Evolutionary conservation across 2,888 invertebrate species (phyloP), one percentile per base, ranked within the genome.

Genomic region (Apamea crenata): DNA sequence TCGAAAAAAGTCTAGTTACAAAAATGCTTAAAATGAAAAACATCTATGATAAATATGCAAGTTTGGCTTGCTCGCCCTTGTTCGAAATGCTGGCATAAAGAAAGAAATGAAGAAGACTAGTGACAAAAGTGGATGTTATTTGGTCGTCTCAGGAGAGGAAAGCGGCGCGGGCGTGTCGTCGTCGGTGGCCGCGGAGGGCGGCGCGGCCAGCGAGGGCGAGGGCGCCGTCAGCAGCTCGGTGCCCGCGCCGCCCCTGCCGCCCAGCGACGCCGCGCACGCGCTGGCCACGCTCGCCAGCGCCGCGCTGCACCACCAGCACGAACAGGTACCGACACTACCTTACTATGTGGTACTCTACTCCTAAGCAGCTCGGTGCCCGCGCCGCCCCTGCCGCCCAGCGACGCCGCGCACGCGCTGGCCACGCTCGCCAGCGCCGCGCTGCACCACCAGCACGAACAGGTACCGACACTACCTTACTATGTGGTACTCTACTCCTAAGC

Each of bases 351-450:
- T 36, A 70, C 32, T 32, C 8, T 2, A 32, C 29, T n/a, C n/a
- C n/a, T n/a, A n/a, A n/a, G n/a, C n/a, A n/a, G 95, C 84, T 93
- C 94, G 73, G 94, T 92, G 67, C 92, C 21, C 25, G 94, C 94
- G 56, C 94, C 96, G 82, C 93, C 96, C 68, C 95, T 97, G 81
- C 96, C 96, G 78, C 96, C 97, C 77, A 92, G 97, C 2, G 97
- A 97, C 92, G 97, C 97, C 67, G 97, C 97, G 88, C 98, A 98
- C 91, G 98, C 98, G 47, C 96, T 98, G 75, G 97, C 98, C 67
- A 98, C 98, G 5, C 96, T 98, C 63, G 98, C 98, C 74, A 97
- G 98, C 85, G 98, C 98, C 68, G 98, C 98, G 56, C 96, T 98
- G 59, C 95, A 96, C 87, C 96, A 96, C 82, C 95, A 95, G 1